A percentile compares a stretch with the other conserved stretches of the same genome.
These are phyloP conservation scores for Alviniconcha marisindica DNA, from an alignment of 1,140 invertebrate genomes.

Conservation along the genomic window DNA sequence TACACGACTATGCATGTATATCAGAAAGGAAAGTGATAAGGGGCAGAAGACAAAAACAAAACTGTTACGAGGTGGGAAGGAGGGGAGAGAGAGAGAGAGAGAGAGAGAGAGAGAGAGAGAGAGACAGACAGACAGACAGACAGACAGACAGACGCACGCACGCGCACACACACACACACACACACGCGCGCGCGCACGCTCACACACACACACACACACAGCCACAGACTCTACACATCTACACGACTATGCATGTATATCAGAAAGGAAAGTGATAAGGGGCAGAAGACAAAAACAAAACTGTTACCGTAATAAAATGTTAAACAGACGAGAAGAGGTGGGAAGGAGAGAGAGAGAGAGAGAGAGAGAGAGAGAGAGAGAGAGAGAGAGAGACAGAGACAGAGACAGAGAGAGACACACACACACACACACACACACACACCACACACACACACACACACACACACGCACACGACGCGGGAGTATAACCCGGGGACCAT, in stretches of 20 bases:
- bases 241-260: not conserved
- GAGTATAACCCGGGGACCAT: too few species aligned
- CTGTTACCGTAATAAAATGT: not conserved
- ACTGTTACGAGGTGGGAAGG: not conserved
- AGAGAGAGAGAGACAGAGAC: not conserved
- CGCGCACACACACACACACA: not conserved
- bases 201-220: conserved; percentile 2
- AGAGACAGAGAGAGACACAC: not conserved
- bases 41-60: not conserved
- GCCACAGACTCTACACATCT: not conserved
- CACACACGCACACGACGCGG: not conserved
- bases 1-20: not conserved
- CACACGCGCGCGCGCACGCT: not conserved
- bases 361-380: conserved; percentile 10
- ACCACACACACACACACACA: conserved; percentile 18
- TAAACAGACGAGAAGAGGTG: conserved; percentile 9
- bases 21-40: not conserved
- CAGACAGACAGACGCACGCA: not conserved
- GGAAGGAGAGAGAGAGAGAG: conserved; percentile 13
- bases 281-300: not conserved
- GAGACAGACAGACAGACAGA: not conserved
- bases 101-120: not conserved
- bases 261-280: not conserved
- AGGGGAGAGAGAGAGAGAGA: not conserved
- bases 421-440: conserved; percentile 19